A percentile compares a stretch with the other conserved stretches of the same genome.
Conservation (phyloP, 2,113 vertebrate species). For the Tetrao urogallus region DNA sequence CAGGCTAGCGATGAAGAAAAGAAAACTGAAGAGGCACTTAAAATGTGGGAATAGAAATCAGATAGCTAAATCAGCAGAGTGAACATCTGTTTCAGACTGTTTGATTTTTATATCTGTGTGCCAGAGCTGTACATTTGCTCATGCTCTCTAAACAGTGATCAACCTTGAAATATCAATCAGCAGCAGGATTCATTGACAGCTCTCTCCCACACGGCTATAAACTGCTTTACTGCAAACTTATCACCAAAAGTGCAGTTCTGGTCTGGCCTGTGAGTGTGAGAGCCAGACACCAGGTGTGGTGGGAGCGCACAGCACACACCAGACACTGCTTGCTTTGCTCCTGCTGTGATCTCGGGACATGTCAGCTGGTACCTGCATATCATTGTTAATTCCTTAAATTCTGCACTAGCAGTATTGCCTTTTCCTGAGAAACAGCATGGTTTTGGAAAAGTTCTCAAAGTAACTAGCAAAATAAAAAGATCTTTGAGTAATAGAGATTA, state of each 20-base stretch:
- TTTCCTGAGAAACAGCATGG: not conserved
- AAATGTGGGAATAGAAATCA: not conserved
- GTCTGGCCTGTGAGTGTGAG: fast-evolving
- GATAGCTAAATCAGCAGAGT: not conserved
- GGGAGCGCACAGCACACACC: not conserved
- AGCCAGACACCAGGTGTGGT: fast-evolving
- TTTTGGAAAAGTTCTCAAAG: not conserved
- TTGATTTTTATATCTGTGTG: not conserved
- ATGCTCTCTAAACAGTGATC: not conserved
- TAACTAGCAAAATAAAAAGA: not conserved
- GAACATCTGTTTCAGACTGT: not conserved
- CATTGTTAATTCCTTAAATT: not conserved
- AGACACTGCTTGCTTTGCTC: not conserved
- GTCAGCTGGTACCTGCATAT: not conserved
- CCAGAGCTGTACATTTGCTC: not conserved
- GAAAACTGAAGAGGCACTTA: not conserved
- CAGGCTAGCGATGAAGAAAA: not conserved
- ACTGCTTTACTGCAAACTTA: fast-evolving
- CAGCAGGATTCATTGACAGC: fast-evolving
- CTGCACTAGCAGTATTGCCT: not conserved
- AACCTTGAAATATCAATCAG: fast-evolving
- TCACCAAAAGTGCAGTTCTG: not conserved
- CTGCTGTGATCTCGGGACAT: fast-evolving
- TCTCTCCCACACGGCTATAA: not conserved
- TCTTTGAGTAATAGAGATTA: not conserved